Evolutionary conservation across 2,888 invertebrate genomes (phyloP).

Genomic region (Idaea aversata): DNA sequence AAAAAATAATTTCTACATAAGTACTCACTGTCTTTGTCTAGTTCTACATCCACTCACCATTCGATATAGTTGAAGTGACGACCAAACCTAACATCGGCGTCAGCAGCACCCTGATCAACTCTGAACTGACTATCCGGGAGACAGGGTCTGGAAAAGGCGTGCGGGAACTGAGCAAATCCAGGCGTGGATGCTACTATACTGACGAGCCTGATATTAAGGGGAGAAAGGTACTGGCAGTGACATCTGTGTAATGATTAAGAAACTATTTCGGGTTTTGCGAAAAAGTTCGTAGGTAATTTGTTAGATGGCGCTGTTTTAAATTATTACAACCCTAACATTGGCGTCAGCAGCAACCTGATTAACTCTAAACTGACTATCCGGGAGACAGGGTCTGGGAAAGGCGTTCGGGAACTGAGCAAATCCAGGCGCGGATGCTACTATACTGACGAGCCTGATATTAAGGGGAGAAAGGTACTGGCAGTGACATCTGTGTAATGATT

Average conservation of each 20-base stretch:
- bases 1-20: too few species aligned
- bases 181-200: slow-evolving; percentile 78
- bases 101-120: slow-evolving; percentile 55
- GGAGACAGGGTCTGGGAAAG: slow-evolving; percentile 71
- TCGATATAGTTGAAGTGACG: slow-evolving; percentile 76
- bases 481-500: too few species aligned
- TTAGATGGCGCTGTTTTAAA: too few species aligned
- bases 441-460: slow-evolving; percentile 66
- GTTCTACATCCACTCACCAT: slow-evolving; percentile 82
- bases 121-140: slow-evolving; percentile 65
- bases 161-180: slow-evolving; percentile 57
- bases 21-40: slow-evolving; percentile 40
- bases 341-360: slow-evolving; percentile 54
- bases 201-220: slow-evolving; percentile 64
- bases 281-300: background rate
- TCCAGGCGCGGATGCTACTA: slow-evolving; percentile 77
- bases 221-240: slow-evolving; percentile 33
- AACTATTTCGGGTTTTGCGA: background rate
- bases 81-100: slow-evolving; percentile 48
- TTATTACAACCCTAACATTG: slow-evolving; percentile 45
- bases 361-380: slow-evolving; percentile 58
- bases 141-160: slow-evolving; percentile 71
- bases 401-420: slow-evolving; percentile 65
- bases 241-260: too few species aligned
- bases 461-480: slow-evolving; percentile 39